A percentile compares a stretch with the other conserved stretches of the same genome.
phyloP scores from a whole-genome alignment of 2,797 vertebrate genomes.

The Ctenopoma multispine region DNA sequence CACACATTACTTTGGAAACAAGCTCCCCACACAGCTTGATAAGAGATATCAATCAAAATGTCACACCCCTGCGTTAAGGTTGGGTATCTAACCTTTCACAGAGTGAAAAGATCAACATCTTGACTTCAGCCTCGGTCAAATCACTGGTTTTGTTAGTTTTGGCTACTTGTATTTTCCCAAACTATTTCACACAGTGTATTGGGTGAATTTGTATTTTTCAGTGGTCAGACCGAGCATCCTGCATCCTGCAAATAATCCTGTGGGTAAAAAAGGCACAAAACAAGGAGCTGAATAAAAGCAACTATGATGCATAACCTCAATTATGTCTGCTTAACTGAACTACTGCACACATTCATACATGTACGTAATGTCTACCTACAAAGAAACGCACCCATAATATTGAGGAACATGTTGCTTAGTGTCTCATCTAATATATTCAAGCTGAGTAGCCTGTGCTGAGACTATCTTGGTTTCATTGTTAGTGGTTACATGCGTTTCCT shows the following conservation, averaged over 20 bases:
- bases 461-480: slow-evolving; percentile 31
- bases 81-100: slow-evolving; percentile 38
- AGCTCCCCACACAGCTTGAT: slow-evolving; percentile 28
- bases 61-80: slow-evolving; percentile 10
- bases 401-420: background rate
- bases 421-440: slow-evolving; percentile 38
- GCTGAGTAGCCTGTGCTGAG: slow-evolving; percentile 15
- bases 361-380: background rate
- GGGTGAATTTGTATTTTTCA: slow-evolving; percentile 34
- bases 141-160: slow-evolving; percentile 7
- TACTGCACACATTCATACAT: background rate
- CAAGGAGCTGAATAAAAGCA: slow-evolving; percentile 13
- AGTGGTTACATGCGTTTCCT: slow-evolving; percentile 47
- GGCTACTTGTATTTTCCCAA: slow-evolving; percentile 9
- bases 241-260: slow-evolving; percentile 13
- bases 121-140: slow-evolving; percentile 32
- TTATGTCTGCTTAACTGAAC: slow-evolving; percentile 25
- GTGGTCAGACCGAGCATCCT: slow-evolving; percentile 13
- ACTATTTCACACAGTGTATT: slow-evolving; percentile 4
- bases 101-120: slow-evolving; percentile 33
- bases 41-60: slow-evolving; percentile 49
- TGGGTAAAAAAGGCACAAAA: slow-evolving; percentile 22
- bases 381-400: background rate
- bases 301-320: slow-evolving; percentile 15
- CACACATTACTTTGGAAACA: slow-evolving; percentile 27